Percentiles rank a stretch among this genome's conserved stretches.
phyloP scores from a whole-genome alignment of 1,140 invertebrate species.

The Armadillidium nasatum region DNA sequence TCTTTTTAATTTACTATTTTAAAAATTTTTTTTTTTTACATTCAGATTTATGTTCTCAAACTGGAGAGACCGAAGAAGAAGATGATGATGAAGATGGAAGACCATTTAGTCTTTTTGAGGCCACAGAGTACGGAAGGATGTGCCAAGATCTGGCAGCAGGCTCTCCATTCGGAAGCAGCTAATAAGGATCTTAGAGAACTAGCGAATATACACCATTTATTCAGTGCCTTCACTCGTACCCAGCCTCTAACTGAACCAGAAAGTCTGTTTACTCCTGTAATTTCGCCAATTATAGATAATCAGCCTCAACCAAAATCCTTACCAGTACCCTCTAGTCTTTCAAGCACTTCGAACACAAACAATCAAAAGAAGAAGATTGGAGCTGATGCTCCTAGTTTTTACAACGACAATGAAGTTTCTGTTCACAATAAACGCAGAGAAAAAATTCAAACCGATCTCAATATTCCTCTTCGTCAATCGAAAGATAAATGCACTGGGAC shows the following conservation, averaged over 20 bases:
- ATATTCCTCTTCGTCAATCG: background rate
- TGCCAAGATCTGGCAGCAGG: conserved; percentile 41
- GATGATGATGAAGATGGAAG: conserved; percentile 40
- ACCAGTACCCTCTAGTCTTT: background rate
- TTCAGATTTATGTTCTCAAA: conserved; percentile 44
- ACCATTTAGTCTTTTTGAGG: conserved; percentile 44
- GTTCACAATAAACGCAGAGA: no score
- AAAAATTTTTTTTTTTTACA: conserved; percentile 14
- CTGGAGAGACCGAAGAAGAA: conserved; percentile 44
- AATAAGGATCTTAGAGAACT: conserved; percentile 40
- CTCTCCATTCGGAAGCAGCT: conserved; percentile 34
- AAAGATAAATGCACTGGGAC: conserved; percentile 3
- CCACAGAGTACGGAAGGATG: conserved; percentile 41
- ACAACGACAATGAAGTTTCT: no score
- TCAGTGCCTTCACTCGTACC: conserved; percentile 29
- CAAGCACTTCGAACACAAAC: background rate
- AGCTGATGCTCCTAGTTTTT: no score
- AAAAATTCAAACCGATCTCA: no score
- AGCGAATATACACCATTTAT: conserved; percentile 41
- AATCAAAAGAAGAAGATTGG: no score
- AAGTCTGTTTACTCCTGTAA: background rate
- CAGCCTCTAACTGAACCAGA: background rate
- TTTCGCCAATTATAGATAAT: background rate
- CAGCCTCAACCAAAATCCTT: background rate
- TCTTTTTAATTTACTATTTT: background rate